Evolutionary conservation across 2,113 vertebrate species (phyloP).

Genomic region (Nannospalax galili): DNA sequence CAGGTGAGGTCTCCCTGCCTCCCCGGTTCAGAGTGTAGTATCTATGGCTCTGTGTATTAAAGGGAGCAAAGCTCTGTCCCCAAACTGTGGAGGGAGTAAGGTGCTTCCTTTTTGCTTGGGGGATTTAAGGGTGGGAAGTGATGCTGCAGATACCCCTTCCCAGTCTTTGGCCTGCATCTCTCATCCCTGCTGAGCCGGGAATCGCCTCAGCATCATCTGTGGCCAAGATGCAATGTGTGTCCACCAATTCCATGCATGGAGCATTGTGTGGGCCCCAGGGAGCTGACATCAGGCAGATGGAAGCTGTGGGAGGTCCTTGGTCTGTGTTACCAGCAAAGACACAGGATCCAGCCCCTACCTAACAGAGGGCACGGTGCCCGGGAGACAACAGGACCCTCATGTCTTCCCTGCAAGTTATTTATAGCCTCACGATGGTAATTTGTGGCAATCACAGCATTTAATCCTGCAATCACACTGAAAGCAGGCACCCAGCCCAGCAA

Average conservation of each 20-base stretch:
- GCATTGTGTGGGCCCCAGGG: background rate
- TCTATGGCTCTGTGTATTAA: background rate
- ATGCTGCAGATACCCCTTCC: background rate
- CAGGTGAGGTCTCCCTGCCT: background rate
- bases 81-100: background rate
- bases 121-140: background rate
- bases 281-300: background rate
- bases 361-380: background rate
- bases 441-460: conserved; percentile 71
- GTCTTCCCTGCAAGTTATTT: conserved; percentile 69
- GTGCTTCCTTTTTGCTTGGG: background rate
- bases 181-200: background rate
- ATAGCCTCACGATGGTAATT: conserved; percentile 64
- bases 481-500: conserved; percentile 57
- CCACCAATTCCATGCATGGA: background rate
- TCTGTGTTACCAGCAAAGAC: background rate
- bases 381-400: conserved; percentile 56
- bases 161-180: background rate
- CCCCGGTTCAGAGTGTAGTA: background rate
- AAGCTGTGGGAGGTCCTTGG: background rate
- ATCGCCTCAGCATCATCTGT: background rate
- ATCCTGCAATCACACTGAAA: conserved; percentile 72
- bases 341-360: background rate
- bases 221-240: background rate
- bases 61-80: background rate